Evolutionary conservation across 2,888 invertebrate genomes (phyloP).

Genomic region (Chaitophorus viminalis): DNA sequence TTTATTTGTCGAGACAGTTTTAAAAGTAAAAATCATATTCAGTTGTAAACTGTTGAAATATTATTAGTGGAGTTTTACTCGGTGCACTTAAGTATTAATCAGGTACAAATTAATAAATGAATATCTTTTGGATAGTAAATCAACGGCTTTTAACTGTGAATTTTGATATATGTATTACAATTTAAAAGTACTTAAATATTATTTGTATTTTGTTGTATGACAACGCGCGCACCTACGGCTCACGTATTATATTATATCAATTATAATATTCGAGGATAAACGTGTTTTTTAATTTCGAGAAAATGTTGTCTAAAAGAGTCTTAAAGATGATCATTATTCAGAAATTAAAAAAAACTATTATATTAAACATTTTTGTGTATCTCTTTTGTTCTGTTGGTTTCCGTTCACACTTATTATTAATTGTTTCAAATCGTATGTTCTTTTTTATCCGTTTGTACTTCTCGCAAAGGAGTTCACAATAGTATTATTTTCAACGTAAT

Average conservation of each 20-base stretch:
- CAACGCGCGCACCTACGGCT: too few species aligned
- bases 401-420: constrained; percentile 22
- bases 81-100: constrained; percentile 22
- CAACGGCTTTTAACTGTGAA: neutral
- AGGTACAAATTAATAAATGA: constrained; percentile 24
- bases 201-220: too few species aligned
- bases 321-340: constrained; percentile 10
- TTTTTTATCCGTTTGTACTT: constrained; percentile 18
- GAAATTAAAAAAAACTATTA: constrained; percentile 38
- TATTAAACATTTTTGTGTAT: constrained; percentile 29
- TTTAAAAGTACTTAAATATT: too few species aligned
- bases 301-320: constrained; percentile 6
- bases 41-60: neutral
- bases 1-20: constrained; percentile 8
- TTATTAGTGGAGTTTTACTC: neutral
- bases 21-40: neutral
- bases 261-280: neutral
- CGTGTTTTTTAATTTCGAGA: constrained; percentile 17
- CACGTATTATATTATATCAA: too few species aligned
- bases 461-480: constrained; percentile 23
- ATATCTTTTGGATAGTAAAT: neutral
- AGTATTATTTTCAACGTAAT: constrained; percentile 40
- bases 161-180: neutral
- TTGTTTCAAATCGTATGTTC: constrained; percentile 21
- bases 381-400: constrained; percentile 28